A percentile compares a stretch with the other conserved stretches of the same genome.
Conservation (phyloP, 2,797 vertebrate species). For the Leptodactylus fallax region DNA sequence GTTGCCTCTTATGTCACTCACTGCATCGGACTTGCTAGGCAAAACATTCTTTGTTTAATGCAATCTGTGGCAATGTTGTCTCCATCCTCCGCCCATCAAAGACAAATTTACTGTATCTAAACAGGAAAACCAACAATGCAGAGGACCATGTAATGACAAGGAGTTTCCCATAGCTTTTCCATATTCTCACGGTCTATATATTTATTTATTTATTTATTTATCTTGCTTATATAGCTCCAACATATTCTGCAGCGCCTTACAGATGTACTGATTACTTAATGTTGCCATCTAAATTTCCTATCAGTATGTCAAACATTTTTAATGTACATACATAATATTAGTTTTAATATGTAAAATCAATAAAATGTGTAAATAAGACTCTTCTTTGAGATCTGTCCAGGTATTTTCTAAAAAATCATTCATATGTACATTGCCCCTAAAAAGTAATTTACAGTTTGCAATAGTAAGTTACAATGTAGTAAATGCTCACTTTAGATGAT, state of each 20-base stretch:
- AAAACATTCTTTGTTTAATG: slow-evolving; percentile 22
- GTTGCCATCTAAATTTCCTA: too few relatives aligned
- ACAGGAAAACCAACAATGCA: slow-evolving; percentile 31
- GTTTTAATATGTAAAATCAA: too few relatives aligned
- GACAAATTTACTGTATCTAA: slow-evolving; percentile 14
- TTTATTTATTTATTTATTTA: background rate
- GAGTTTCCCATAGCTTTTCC: background rate
- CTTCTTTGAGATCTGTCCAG: background rate
- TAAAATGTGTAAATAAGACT: too few relatives aligned
- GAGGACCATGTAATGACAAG: background rate
- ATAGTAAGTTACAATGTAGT: background rate
- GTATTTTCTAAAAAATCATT: background rate
- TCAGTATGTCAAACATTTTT: too few relatives aligned
- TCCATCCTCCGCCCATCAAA: slow-evolving; percentile 43
- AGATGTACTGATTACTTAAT: too few relatives aligned
- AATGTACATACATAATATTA: too few relatives aligned
- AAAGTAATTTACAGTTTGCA: background rate
- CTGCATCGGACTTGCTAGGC: slow-evolving; percentile 18
- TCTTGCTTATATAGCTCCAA: too few relatives aligned
- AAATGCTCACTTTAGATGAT: too few relatives aligned
- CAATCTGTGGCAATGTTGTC: slow-evolving; percentile 11
- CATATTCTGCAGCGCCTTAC: too few relatives aligned
- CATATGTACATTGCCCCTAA: background rate
- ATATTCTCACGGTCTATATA: slow-evolving; percentile 9
- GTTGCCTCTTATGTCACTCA: background rate